Evolutionary conservation across 2,888 invertebrate genomes (phyloP).

Genomic region (Hydrotaea cyrtoneurina): DNA sequence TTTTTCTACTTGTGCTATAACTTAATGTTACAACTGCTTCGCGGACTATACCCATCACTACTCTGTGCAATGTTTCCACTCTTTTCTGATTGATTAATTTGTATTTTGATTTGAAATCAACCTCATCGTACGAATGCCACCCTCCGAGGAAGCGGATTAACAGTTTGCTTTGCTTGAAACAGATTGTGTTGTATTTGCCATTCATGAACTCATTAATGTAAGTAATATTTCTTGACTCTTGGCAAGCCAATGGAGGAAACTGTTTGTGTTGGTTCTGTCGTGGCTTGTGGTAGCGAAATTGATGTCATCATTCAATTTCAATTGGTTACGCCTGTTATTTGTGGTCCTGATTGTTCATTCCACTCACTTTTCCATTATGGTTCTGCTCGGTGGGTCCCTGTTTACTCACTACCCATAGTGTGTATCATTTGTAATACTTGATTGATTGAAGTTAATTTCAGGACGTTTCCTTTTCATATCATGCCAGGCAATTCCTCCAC

Average conservation of each 20-base stretch:
- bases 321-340: constrained; percentile 40
- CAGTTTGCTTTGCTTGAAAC: not conserved
- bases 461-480: not conserved
- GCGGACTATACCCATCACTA: too few species aligned
- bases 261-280: not conserved
- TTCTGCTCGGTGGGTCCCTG: too few species aligned
- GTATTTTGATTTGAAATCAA: constrained; percentile 2
- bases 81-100: not conserved
- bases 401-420: not conserved
- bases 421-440: constrained; percentile 36
- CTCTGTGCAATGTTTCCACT: not conserved
- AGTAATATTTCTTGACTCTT: constrained; percentile 31
- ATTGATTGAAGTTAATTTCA: constrained; percentile 47
- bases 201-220: constrained; percentile 37
- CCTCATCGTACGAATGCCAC: not conserved
- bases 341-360: constrained; percentile 41
- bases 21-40: too few species aligned
- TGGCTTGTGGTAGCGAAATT: not conserved
- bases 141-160: not conserved
- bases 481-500: not conserved
- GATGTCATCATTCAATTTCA: constrained; percentile 40
- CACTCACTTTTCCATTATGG: not conserved
- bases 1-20: too few species aligned
- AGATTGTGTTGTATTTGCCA: constrained; percentile 15
- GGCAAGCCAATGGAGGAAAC: not conserved